Conservation (phyloP, 2,797 vertebrate species). For the Pangasius sanitwongsei region DNA sequence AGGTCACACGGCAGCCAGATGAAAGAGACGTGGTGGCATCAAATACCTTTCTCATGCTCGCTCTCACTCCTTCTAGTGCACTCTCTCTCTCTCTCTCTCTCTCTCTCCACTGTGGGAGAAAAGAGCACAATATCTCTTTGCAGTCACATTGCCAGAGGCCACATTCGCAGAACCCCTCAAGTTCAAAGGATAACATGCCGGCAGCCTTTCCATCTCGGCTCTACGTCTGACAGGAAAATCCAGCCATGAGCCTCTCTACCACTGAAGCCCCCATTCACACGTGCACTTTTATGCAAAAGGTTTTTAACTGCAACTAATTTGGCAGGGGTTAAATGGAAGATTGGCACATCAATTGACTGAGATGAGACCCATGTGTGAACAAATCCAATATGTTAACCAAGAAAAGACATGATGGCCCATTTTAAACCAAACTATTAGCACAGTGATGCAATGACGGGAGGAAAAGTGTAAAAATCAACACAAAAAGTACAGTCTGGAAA, state of each 20-base stretch:
- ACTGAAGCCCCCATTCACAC: background rate
- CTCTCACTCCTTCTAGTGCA: background rate
- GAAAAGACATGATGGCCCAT: background rate
- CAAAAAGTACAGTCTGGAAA: background rate
- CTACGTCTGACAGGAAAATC: slow-evolving; percentile 18
- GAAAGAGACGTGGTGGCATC: background rate
- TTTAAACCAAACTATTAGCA: background rate
- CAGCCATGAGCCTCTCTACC: background rate
- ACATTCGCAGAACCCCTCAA: slow-evolving; percentile 18
- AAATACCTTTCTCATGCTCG: slow-evolving; percentile 3
- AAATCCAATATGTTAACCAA: background rate
- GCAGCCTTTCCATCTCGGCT: background rate
- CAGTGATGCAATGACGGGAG: background rate
- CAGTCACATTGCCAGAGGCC: slow-evolving; percentile 36
- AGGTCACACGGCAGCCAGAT: background rate
- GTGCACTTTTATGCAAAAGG: background rate
- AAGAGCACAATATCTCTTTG: background rate
- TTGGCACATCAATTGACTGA: slow-evolving; percentile 13
- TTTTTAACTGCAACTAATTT: background rate
- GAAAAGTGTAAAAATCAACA: background rate
- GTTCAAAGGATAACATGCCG: slow-evolving; percentile 7
- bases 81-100: background rate
- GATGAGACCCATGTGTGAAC: background rate
- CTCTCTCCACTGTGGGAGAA: too few species aligned
- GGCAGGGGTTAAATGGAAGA: slow-evolving; percentile 11